A percentile compares a stretch with the other conserved stretches of the same genome.
Evolutionary conservation across 2,888 invertebrate species (phyloP).

Genomic region (Geophilus truncorum): DNA sequence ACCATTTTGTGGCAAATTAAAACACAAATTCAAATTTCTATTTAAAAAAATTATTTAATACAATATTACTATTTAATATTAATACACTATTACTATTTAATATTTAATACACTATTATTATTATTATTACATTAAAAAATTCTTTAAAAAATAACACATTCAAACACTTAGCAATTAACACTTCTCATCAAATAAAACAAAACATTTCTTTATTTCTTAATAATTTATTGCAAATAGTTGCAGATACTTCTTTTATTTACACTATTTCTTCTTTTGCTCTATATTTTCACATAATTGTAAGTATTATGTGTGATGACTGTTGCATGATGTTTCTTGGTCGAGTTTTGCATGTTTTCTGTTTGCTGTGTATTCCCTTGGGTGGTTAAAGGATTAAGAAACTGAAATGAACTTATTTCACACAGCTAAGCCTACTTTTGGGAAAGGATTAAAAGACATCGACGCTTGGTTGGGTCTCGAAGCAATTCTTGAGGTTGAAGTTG

Average conservation of each 20-base stretch:
- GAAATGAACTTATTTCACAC: neutral
- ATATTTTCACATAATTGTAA: neutral
- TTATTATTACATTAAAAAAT: too few relatives aligned
- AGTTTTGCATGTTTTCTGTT: neutral
- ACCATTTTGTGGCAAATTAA: neutral
- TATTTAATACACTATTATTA: too few relatives aligned
- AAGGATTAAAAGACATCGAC: constrained; percentile 32
- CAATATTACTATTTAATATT: too few relatives aligned
- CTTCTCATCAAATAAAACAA: neutral
- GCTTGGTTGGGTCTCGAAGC: constrained; percentile 62
- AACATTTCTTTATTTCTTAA: neutral
- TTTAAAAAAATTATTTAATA: too few relatives aligned
- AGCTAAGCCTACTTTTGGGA: constrained; percentile 36
- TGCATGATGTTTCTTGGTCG: neutral
- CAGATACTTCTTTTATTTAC: neutral
- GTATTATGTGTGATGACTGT: neutral
- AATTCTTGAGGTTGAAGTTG: constrained; percentile 70
- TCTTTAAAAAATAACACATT: neutral
- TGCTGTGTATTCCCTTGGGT: too few relatives aligned
- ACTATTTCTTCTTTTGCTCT: neutral
- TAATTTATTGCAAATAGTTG: neutral
- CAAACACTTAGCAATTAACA: neutral
- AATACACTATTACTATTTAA: too few relatives aligned
- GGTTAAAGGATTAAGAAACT: neutral
- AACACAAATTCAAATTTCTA: too few relatives aligned